Base-by-base conservation (phyloP, 2,113 vertebrate genomes). In the Bambusicola thoracicus region DNA sequence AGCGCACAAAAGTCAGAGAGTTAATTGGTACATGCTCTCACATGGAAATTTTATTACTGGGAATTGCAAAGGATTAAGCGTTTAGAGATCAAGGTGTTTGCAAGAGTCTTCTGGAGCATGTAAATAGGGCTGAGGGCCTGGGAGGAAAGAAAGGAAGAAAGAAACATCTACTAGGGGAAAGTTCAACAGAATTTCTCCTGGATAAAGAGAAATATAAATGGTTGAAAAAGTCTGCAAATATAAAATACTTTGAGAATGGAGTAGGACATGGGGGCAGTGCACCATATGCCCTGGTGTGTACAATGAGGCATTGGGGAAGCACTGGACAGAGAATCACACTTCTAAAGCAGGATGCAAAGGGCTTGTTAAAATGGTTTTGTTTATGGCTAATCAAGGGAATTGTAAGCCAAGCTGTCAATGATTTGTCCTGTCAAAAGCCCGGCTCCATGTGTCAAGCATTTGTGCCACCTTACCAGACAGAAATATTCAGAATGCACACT, bases 261-360 rank as follows among this genome's bases (percentile, higher is more conserved):
- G 29, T 5, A 62, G 65, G 34, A 51, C 34, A 25, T 1, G 0
- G 4, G 13, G 24, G 14, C 16, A 53, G 8, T 36, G 30, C 0
- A 1, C 30, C 21, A 14, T 32, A 41, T 59, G 32, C 5, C 25
- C 18, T 63, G 68, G 41, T 14, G 5, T 55, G 63, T 55, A 1
- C 14, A 4, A 4, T 9, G 25, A 8, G 12, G 32, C 4, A 4
- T 5, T 56, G 21, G 27, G 25, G 5, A 5, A 73, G 30, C 6
- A 46, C 2, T 13, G 27, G 4, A 7, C 10, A 5, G 38, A 89
- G 49, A 89, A 69, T 6, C 72, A n/a, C n/a, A 11, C 14, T 82
- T 85, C 43, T 22, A 66, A 65, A 89, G 16, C 24, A 55, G 41
- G 7, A 18, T 1, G 0, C 3, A 22, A 63, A 70, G 11, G 32